Percentiles rank a stretch among this genome's conserved stretches.
These are phyloP conservation scores for Drosophila cardini DNA, from an alignment of 1,140 invertebrate genomes.

Conservation along the genomic window DNA sequence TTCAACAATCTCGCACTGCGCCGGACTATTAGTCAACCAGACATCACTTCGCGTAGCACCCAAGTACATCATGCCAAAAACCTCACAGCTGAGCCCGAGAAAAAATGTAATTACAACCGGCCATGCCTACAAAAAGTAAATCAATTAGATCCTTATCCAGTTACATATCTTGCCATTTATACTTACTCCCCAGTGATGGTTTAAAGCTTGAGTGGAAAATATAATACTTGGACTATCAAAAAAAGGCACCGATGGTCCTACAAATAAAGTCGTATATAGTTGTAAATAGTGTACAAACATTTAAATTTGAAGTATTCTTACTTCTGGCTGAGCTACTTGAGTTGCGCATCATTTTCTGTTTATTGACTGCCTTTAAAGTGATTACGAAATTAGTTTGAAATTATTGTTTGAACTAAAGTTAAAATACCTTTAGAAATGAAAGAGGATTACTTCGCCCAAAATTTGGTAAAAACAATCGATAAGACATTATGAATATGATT, in stretches of 20 bases:
- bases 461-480: no score
- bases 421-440: no score
- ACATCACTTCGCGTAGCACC: constrained; percentile 55
- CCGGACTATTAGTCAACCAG: constrained; percentile 27
- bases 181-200: constrained; percentile 35
- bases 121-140: constrained; percentile 29
- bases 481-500: no score
- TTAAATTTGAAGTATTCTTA: no score
- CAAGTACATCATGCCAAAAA: constrained; percentile 5
- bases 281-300: no score
- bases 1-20: constrained; percentile 33
- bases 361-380: no score
- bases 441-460: no score
- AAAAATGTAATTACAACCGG: constrained; percentile 25
- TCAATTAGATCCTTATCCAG: background rate
- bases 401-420: no score
- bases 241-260: constrained; percentile 30
- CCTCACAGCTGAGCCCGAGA: constrained; percentile 21
- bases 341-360: no score
- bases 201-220: constrained; percentile 2
- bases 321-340: no score
- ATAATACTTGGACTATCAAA: constrained; percentile 14
- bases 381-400: no score
- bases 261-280: background rate
- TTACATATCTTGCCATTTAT: background rate